Evolutionary conservation across 1,140 invertebrate species (phyloP), one percentile per base, ranked within the genome.

Genomic region (Zaprionus ghesquierei): DNA sequence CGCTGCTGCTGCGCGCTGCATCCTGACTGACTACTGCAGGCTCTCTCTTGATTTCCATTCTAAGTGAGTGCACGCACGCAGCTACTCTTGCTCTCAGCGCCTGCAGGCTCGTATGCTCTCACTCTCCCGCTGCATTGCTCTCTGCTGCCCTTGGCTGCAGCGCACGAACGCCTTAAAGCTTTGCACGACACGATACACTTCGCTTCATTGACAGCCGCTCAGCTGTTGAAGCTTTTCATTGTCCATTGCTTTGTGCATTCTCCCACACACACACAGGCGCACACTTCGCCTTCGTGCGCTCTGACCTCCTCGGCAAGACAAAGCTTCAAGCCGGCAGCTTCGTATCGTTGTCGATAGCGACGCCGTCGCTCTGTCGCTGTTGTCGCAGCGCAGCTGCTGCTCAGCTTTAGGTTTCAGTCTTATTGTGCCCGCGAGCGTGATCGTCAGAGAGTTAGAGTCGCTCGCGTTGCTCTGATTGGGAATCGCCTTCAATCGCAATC

Each of bases 261-360:
- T 0, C 3, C 9, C 22, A 50, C 22, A 51, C 13, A 51, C 49
- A 15, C 6, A 2, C 23, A 5, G 9, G 13, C 23, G 15, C 5
- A 18, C n/a, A 31, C 20, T 31, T 55, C 20, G 64, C 54, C 76
- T 74, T 85, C 77, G 77, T 65, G 77, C 60, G 61, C 65, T 62
- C 73, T 85, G 81, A 86, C 81, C 81, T 79, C 79, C 73, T 71
- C 79, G 74, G 46, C 69, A 61, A 23, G 6, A 41, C 41, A 79
- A 77, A 85, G 77, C 81, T 84, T 64, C 69, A 38, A 61, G 55
- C 74, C 35, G 25, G 22, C n/a, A 27, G 46, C 60, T 41, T 33
- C 15, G 50, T 59, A 31, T 81, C 79, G 58, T 38, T 56, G 13
- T 9, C 25, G 44, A 31, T 38, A 38, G 29, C 46, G 38, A 3